These are phyloP conservation scores for Sminthurides bifidus DNA, from an alignment of 1,140 invertebrate genomes.

Conservation along the genomic window DNA sequence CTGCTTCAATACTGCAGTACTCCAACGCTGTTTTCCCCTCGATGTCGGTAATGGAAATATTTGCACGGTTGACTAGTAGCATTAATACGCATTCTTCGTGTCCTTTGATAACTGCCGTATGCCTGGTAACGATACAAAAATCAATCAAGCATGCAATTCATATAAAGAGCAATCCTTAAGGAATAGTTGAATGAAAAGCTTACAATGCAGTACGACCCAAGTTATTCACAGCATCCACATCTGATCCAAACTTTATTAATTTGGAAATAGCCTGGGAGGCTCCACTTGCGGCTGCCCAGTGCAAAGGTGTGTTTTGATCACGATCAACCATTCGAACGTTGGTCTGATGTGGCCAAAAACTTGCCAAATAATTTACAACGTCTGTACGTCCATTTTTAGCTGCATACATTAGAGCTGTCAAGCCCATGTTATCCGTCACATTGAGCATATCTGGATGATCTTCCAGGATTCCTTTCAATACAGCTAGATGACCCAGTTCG, in stretches of 20 bases:
- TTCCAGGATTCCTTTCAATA: background rate
- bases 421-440: background rate
- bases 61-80: background rate
- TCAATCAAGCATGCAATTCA: no score
- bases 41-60: background rate
- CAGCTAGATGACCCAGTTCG: background rate
- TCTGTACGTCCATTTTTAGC: background rate
- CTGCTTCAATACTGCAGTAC: background rate
- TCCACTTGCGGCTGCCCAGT: constrained; percentile 1
- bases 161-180: no score
- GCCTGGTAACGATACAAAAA: no score
- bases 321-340: background rate
- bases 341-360: background rate
- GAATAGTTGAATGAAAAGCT: no score
- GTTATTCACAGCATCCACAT: background rate
- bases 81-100: background rate
- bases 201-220: background rate
- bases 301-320: background rate
- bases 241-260: background rate
- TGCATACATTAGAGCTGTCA: background rate
- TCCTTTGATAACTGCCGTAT: background rate
- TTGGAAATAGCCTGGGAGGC: background rate
- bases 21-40: constrained; percentile 1
- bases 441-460: background rate
- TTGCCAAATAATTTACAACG: background rate